Percentiles rank a stretch among this genome's conserved stretches.
Conservation (phyloP, 23 tunicate genomes). For the Trididemnum miniatum region DNA sequence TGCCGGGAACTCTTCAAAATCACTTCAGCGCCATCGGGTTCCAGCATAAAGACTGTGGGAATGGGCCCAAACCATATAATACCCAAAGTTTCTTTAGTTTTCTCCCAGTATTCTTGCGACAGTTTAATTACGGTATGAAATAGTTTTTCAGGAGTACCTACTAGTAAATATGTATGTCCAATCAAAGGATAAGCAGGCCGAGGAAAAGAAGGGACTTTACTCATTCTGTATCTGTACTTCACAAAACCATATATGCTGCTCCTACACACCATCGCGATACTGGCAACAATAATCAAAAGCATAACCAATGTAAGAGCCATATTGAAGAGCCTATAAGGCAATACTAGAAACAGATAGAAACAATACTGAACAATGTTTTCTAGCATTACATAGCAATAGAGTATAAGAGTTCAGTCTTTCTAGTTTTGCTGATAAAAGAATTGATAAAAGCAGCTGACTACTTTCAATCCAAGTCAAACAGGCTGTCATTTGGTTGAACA, state of each 20-base stretch:
- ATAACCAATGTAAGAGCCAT: background rate
- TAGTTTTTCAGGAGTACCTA: background rate
- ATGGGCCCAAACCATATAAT: constrained; percentile 73
- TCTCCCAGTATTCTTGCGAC: background rate
- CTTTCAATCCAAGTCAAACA: too few species aligned
- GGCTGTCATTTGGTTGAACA: too few species aligned
- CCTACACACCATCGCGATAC: background rate
- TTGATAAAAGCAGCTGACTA: too few species aligned
- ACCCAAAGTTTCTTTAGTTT: constrained; percentile 29
- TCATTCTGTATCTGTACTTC: background rate
- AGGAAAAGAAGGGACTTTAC: background rate
- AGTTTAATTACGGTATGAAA: background rate
- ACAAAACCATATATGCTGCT: background rate
- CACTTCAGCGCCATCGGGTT: constrained; percentile 77
- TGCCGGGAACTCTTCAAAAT: constrained; percentile 70
- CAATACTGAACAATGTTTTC: too few species aligned
- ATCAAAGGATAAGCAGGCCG: constrained; percentile 16
- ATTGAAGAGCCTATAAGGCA: background rate
- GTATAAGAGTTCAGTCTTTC: too few species aligned
- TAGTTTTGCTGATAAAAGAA: too few species aligned
- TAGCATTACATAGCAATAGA: too few species aligned
- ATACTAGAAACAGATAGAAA: background rate
- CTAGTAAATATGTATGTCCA: constrained; percentile 22
- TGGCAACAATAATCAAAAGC: background rate
- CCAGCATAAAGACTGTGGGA: constrained; percentile 34